Conservation (phyloP, 2,888 invertebrate genomes). For the Monopis laevigella region DNA sequence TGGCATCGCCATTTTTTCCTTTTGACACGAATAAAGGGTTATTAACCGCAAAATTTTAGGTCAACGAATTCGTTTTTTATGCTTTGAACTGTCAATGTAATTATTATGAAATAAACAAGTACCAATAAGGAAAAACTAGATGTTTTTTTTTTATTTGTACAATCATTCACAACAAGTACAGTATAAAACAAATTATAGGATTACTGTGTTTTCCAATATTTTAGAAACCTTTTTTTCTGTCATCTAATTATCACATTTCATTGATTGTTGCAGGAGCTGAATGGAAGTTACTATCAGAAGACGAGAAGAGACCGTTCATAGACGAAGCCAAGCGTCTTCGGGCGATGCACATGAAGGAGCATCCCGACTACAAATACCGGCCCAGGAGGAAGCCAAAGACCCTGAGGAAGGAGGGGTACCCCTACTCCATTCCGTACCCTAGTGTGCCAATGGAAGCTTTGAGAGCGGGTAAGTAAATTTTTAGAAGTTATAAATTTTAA, state of each 20-base stretch:
- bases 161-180: no score
- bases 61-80: no score
- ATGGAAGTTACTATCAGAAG: slow-evolving; percentile 94
- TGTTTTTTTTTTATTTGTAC: no score
- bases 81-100: no score
- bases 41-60: no score
- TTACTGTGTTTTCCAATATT: no score
- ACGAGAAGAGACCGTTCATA: slow-evolving; percentile 96
- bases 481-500: neutral
- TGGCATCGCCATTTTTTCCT: no score
- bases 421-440: slow-evolving; percentile 92
- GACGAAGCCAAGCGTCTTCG: slow-evolving; percentile 96
- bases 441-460: slow-evolving; percentile 91
- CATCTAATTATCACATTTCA: no score
- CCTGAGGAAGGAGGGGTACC: slow-evolving; percentile 88
- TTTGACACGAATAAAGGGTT: no score
- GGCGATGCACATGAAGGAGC: slow-evolving; percentile 94
- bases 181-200: no score
- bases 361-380: slow-evolving; percentile 94
- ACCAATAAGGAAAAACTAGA: no score
- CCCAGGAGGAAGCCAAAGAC: slow-evolving; percentile 91
- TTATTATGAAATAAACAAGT: no score
- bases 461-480: slow-evolving; percentile 76
- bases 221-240: slow-evolving; percentile 5
- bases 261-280: slow-evolving; percentile 87